These are phyloP conservation scores for Pollenia labialis DNA, from an alignment of 2,888 invertebrate species.

Conservation along the genomic window DNA sequence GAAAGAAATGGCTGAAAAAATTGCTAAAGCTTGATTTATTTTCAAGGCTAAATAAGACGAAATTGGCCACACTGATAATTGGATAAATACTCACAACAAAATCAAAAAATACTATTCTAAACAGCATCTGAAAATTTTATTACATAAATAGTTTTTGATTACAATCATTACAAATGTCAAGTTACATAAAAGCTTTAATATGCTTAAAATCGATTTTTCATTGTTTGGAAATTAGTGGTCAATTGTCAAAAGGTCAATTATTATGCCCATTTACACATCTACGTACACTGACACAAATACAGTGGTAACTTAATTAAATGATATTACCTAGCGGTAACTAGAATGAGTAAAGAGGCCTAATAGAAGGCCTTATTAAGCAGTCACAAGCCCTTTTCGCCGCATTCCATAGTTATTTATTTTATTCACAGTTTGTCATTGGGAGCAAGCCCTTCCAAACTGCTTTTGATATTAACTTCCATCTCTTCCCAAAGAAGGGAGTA, in stretches of 20 bases:
- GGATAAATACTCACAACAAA: background rate
- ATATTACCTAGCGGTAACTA: background rate
- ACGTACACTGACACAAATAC: conserved; percentile 1
- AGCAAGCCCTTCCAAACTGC: too few relatives aligned
- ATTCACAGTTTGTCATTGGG: too few relatives aligned
- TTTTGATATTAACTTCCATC: too few relatives aligned
- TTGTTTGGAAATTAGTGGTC: conserved; percentile 67
- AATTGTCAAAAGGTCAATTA: conserved; percentile 61
- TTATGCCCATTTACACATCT: conserved; percentile 12
- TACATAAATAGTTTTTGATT: conserved; percentile 39
- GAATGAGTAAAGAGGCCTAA: too few relatives aligned
- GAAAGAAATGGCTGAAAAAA: too few relatives aligned
- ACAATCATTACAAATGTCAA: conserved; percentile 12
- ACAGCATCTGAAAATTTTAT: conserved; percentile 46
- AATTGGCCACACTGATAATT: too few relatives aligned
- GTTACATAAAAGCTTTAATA: background rate
- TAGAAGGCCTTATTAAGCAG: too few relatives aligned
- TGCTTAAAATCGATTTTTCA: conserved; percentile 66
- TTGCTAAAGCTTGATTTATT: too few relatives aligned
- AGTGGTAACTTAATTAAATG: background rate
- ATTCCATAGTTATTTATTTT: too few relatives aligned
- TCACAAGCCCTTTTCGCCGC: too few relatives aligned
- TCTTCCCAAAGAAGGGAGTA: too few relatives aligned
- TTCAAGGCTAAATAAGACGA: too few relatives aligned
- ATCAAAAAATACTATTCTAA: conserved; percentile 10